Conservation (phyloP, 2,888 invertebrate species). For the Drosophila vallismaia region DNA sequence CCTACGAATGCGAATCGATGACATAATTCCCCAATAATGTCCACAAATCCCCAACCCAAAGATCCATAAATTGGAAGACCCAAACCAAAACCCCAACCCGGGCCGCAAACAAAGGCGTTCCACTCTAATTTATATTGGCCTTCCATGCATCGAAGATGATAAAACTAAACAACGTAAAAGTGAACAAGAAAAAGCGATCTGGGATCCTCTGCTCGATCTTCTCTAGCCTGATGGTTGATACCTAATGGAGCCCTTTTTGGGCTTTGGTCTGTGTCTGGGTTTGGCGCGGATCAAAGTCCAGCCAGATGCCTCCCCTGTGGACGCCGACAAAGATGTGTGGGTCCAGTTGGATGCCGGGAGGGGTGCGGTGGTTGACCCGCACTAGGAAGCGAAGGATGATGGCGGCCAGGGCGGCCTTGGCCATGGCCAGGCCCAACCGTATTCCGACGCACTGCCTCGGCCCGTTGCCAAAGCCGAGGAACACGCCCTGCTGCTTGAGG, state of each 20-base stretch:
- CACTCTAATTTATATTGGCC: no score
- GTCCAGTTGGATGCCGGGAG: conserved; percentile 66
- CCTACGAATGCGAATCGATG: conserved; percentile 7
- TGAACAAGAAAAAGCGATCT: no score
- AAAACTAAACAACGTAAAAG: no score
- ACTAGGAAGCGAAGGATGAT: conserved; percentile 71
- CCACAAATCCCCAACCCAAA: no score
- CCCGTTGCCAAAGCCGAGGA: conserved; percentile 82
- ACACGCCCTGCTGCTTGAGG: conserved; percentile 79
- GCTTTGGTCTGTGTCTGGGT: neutral
- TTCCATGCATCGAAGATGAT: no score
- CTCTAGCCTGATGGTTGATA: no score
- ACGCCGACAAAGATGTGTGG: conserved; percentile 72
- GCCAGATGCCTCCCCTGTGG: conserved; percentile 80
- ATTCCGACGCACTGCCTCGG: conserved; percentile 82
- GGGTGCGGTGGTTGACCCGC: conserved; percentile 67
- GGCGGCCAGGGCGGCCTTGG: conserved; percentile 77
- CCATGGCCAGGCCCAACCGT: conserved; percentile 74
- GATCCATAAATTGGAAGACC: no score
- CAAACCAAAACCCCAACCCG: no score
- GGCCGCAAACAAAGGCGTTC: no score
- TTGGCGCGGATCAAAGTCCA: conserved; percentile 62
- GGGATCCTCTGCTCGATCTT: no score
- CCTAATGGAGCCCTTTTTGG: neutral
- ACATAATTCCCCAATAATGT: conserved; percentile 20